Percentiles rank a stretch among this genome's conserved stretches.
phyloP scores from a whole-genome alignment of 2,113 vertebrate species.

The Neodon shergylaensis region DNA sequence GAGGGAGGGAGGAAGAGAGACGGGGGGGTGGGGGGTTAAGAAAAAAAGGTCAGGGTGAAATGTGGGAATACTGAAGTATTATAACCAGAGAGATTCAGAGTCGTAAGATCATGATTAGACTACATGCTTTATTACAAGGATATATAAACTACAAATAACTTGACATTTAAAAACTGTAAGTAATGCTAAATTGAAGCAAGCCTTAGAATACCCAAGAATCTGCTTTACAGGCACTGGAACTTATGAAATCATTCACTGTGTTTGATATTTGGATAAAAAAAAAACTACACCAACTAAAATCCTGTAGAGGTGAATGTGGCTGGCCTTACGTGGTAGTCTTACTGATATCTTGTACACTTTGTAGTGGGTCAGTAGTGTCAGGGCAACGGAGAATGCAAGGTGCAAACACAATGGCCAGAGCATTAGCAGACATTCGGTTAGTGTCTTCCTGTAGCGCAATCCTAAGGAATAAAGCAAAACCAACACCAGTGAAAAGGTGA shows the following conservation, averaged over 20 bases:
- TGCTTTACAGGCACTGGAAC: constrained; percentile 35
- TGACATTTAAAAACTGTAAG: constrained; percentile 51
- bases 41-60: constrained; percentile 45
- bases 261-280: constrained; percentile 6
- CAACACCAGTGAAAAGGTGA: constrained; percentile 33
- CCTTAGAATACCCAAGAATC: constrained; percentile 28
- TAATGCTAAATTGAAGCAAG: constrained; percentile 37
- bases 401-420: constrained; percentile 98
- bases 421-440: constrained; percentile 98
- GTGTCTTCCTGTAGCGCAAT: constrained; percentile 97
- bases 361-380: constrained; percentile 94
- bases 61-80: background rate
- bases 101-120: background rate
- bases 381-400: constrained; percentile 98
- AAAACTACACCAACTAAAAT: background rate
- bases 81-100: constrained; percentile 40
- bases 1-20: too few species aligned
- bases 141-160: background rate
- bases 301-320: background rate
- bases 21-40: background rate
- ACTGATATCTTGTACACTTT: constrained; percentile 97
- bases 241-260: background rate
- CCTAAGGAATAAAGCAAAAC: constrained; percentile 83
- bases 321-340: constrained; percentile 96
- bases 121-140: constrained; percentile 28